phyloP scores from a whole-genome alignment of 1,140 invertebrate species.

The Neodiprion pinetum region DNA sequence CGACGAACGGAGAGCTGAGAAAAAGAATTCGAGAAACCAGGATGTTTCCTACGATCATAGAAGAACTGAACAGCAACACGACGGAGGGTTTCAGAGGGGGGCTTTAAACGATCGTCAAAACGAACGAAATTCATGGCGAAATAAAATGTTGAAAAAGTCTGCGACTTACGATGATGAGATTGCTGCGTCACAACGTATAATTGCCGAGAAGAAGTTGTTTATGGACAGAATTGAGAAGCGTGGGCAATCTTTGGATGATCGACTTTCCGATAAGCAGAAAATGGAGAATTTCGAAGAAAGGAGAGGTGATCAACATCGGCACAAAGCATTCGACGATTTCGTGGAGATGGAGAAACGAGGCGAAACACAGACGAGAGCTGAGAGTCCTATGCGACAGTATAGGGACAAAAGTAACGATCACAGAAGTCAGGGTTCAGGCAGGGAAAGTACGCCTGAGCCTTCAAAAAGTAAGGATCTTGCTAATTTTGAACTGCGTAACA shows the following conservation, averaged over 20 bases:
- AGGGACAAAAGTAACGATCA: conserved; percentile 28
- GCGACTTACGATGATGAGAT: conserved; percentile 29
- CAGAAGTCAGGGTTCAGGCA: conserved; percentile 66
- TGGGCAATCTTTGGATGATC: conserved; percentile 32
- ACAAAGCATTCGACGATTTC: conserved; percentile 20
- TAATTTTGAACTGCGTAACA: conserved; percentile 29
- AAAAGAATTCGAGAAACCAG: conserved; percentile 29
- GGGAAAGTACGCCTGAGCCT: conserved; percentile 63
- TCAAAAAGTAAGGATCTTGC: conserved; percentile 34
- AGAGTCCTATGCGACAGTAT: conserved; percentile 30
- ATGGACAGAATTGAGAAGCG: conserved; percentile 35
- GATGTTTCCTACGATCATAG: conserved; percentile 28
- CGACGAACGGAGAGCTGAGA: conserved; percentile 25
- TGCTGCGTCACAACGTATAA: conserved; percentile 10
- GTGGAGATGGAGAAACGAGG: conserved; percentile 9
- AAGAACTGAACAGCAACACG: conserved; percentile 14
- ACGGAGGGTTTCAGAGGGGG: conserved; percentile 18
- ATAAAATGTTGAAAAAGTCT: conserved; percentile 29
- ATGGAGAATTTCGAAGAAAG: conserved; percentile 30
- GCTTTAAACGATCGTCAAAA: conserved; percentile 19
- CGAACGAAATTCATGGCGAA: conserved; percentile 15
- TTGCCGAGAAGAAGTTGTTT: conserved; percentile 27
- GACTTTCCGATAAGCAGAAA: conserved; percentile 29
- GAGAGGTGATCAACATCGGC: conserved; percentile 14
- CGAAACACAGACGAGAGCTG: conserved; percentile 32